Evolutionary conservation across 2,797 vertebrate species (phyloP), one percentile per base, ranked within the genome.

Genomic region (Heterohyrax brucei): DNA sequence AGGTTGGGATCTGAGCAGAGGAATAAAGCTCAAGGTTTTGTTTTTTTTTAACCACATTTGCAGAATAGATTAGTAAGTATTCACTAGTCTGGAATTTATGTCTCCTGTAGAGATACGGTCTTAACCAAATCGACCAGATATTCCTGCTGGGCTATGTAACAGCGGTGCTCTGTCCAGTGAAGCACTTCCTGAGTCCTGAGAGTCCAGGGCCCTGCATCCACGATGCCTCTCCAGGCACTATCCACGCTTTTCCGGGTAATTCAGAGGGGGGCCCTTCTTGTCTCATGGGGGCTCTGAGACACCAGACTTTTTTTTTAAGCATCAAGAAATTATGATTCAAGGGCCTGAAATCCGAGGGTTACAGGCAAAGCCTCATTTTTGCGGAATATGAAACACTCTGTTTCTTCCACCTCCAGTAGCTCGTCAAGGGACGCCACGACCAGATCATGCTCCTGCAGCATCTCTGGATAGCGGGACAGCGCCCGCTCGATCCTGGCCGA

Each of bases 381-480:
- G 10, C 97, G 75, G 87, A 98, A 98, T 12, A 98, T 28, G 44
- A 98, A 98, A 56, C 8, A 96, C 14, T 98, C 95, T 0, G 95
- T 97, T 6, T 98, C 98, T 7, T 98, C 98, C 7, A 98, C 91
- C 1, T 97, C 98, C 79, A 99, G 84, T 7, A 99, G 98, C 53
- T 99, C 99, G 0, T 88, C 90, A 59, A 99, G 98, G 75, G 99
- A 99, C 6, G 98, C 95, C 96, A 99, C 99, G 0, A 99, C 99
- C 0, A 98, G 94, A 44, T 99, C 99, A 0, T 99, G 99, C 46
- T 99, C 99, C 97, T 98, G 99, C 21, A 99, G 98, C 93, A 98
- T 98, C 4, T 93, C 76, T 0, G 99, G 99, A 97, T 99, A 99
- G 53, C 0, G 46, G 2, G 96, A 91, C 0, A 95, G 95, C 0